These are phyloP conservation scores for Melinopterus prodromus DNA, from an alignment of 2,888 invertebrate species.

Conservation along the genomic window DNA sequence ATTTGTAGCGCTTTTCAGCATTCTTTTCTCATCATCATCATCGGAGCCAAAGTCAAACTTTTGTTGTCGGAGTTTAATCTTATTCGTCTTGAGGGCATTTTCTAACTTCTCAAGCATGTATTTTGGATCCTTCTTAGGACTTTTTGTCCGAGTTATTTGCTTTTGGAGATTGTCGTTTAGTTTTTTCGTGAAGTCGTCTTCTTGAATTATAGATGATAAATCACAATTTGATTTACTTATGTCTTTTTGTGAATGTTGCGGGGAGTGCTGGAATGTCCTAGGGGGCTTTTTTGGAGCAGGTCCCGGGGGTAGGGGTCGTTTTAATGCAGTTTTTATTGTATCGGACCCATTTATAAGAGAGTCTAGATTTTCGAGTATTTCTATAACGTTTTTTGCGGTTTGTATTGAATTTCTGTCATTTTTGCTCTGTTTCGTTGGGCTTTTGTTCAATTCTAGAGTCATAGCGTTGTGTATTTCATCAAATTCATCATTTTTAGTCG, in stretches of 20 bases:
- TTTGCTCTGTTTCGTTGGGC: slow-evolving; percentile 27
- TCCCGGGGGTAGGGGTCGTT: slow-evolving; percentile 72
- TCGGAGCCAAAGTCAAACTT: slow-evolving; percentile 53
- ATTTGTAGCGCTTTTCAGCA: slow-evolving; percentile 41
- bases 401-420: slow-evolving; percentile 26
- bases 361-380: slow-evolving; percentile 34
- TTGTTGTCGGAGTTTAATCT: slow-evolving; percentile 50
- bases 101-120: slow-evolving; percentile 73
- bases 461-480: slow-evolving; percentile 47
- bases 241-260: slow-evolving; percentile 37
- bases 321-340: slow-evolving; percentile 71
- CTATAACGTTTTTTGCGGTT: slow-evolving; percentile 35
- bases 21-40: slow-evolving; percentile 53
- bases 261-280: slow-evolving; percentile 65
- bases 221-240: slow-evolving; percentile 30
- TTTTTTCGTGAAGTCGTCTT: slow-evolving; percentile 43
- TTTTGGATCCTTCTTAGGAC: slow-evolving; percentile 63
- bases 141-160: slow-evolving; percentile 31
- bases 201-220: slow-evolving; percentile 33
- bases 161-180: slow-evolving; percentile 37
- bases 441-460: slow-evolving; percentile 48
- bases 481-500: slow-evolving; percentile 17
- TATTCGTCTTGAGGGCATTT: slow-evolving; percentile 65
- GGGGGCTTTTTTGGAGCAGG: slow-evolving; percentile 83
- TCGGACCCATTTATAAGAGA: slow-evolving; percentile 57